A percentile compares a stretch with the other conserved stretches of the same genome.
phyloP scores from a whole-genome alignment of 2,888 invertebrate genomes.

The Dilophus febrilis region DNA sequence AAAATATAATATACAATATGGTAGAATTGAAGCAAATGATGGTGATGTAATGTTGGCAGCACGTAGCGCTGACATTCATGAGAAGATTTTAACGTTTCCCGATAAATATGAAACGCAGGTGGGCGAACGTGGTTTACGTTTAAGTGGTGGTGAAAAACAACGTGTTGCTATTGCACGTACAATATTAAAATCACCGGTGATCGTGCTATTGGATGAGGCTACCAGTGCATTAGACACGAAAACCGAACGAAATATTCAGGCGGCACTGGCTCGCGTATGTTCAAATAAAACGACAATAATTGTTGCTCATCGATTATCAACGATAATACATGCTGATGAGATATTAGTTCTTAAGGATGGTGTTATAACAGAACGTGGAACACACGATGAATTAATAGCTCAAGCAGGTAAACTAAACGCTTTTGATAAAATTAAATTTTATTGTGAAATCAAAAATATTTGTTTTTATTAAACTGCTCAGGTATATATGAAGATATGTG shows the following conservation, averaged over 20 bases:
- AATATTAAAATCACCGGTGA: conserved; percentile 75
- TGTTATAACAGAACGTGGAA: conserved; percentile 78
- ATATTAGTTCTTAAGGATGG: conserved; percentile 86
- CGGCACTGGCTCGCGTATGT: conserved; percentile 1
- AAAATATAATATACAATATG: conserved; percentile 90
- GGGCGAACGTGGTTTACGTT: conserved; percentile 70
- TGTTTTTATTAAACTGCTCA: conserved; percentile 11
- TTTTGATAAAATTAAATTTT: not conserved
- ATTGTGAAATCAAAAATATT: not conserved
- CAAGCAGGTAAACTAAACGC: too few relatives aligned
- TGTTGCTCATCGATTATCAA: conserved; percentile 87
- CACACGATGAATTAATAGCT: conserved; percentile 26
- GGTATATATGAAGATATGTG: conserved; percentile 86
- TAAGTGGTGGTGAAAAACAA: conserved; percentile 97
- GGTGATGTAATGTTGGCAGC: conserved; percentile 80
- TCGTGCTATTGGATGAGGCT: conserved; percentile 88
- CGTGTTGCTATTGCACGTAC: conserved; percentile 93
- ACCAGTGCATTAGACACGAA: conserved; percentile 82
- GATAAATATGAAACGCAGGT: conserved; percentile 69
- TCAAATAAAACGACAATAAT: conserved; percentile 85
- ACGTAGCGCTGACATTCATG: conserved; percentile 84
- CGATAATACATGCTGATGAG: conserved; percentile 86
- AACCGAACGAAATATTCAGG: conserved; percentile 49
- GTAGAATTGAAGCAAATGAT: conserved; percentile 56
- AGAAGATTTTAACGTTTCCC: conserved; percentile 78